Evolutionary conservation across 92 coral and sea anemone genomes (phyloP), one percentile per base, ranked within the genome.

Genomic region (Paramuricea clavata): DNA sequence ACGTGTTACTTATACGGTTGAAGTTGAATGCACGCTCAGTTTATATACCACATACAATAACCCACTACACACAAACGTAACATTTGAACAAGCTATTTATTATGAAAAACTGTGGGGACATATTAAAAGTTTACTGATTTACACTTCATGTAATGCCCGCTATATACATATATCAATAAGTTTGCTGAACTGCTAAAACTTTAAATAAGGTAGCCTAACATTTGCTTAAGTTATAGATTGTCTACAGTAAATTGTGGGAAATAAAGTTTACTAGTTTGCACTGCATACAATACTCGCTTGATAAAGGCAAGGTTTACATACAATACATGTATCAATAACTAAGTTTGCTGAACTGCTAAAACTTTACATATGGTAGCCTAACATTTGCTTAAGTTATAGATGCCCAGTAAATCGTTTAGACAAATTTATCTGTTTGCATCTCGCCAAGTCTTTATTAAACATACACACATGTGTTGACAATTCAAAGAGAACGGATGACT

Each of bases 361-460:
- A 4, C 22, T 5, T 28, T 33, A 28, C 72, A 27, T 27, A 65
- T 3, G 25, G 64, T 3, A 16, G 64, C 64, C 39, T 31, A 65
- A 65, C 72, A 65, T 65, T 65, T 65, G 72, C 22, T 65, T 19
- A 65, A 28, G 17, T 65, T 65, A 65, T 31, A 65, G 72, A 65
- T 33, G 13, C 5, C 41, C 3, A 28, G 72, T 33, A 65, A 65
- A 65, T 65, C 72, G 72, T 65, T 65, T 28, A 65, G 72, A 27
- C 72, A 65, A 65, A 65, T 76, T 47, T 76, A 76, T 76, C 43
- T 76, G 82, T 76, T 76, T 76, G 82, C 68, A 76, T 76, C 82
- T 76, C 5, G 34, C 82, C 49, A 33, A 76, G 82, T 76, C 67
- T 54, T 74, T 74, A 35, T 49, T 61, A 76, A 76, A 76, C 36